Conservation (phyloP, 2,888 invertebrate genomes). For the Fragum fragum region DNA sequence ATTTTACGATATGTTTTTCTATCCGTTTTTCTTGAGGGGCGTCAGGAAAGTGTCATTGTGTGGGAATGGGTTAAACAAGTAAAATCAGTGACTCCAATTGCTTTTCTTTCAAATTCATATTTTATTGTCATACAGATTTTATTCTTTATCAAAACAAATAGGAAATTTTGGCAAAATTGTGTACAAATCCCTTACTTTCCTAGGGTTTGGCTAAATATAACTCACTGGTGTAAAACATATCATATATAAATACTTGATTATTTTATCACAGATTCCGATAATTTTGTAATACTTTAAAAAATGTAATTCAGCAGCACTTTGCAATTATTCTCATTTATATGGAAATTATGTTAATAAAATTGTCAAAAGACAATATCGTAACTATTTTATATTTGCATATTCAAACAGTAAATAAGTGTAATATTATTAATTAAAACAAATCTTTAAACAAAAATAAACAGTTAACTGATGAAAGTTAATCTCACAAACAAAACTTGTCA, state of each 20-base stretch:
- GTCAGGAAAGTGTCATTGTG: neutral
- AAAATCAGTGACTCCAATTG: neutral
- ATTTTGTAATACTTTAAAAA: neutral
- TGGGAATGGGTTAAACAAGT: neutral
- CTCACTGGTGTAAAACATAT: neutral
- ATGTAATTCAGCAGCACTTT: neutral
- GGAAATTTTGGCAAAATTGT: no score
- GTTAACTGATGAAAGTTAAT: neutral
- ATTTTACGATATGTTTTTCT: no score
- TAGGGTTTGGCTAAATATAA: neutral
- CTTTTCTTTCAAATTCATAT: neutral
- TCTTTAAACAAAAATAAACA: neutral
- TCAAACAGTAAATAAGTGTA: neutral
- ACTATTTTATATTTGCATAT: neutral
- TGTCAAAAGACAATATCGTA: neutral
- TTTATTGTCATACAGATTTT: neutral
- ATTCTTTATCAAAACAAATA: neutral
- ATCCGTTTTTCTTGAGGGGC: neutral
- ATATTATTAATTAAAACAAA: neutral
- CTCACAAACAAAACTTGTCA: neutral
- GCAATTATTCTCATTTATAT: neutral
- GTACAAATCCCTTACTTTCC: neutral
- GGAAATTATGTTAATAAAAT: neutral
- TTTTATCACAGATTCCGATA: neutral
- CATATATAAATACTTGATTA: neutral